A percentile compares a stretch with the other conserved stretches of the same genome.
phyloP scores from a whole-genome alignment of 2,888 invertebrate genomes.

The Dioctria linearis region DNA sequence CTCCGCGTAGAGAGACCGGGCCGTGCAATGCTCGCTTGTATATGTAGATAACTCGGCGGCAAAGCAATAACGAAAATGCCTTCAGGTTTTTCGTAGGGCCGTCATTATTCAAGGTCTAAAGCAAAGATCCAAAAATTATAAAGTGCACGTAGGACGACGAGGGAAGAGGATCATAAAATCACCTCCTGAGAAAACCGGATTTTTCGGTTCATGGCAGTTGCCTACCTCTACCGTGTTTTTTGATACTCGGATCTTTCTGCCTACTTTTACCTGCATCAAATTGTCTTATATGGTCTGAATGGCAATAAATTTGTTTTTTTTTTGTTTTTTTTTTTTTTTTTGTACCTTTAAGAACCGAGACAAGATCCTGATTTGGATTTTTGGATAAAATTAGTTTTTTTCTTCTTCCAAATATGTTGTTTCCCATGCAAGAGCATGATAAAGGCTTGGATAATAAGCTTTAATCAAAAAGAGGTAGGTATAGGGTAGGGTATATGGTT shows the following conservation, averaged over 20 bases:
- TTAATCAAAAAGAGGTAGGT: no score
- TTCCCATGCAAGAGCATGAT: no score
- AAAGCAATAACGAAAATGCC: slow-evolving; percentile 13
- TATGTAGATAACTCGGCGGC: not conserved
- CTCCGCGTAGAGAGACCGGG: not conserved
- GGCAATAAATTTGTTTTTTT: slow-evolving; percentile 35
- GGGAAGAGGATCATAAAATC: slow-evolving; percentile 19
- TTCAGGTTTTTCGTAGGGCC: slow-evolving; percentile 22
- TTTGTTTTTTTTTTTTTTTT: not conserved
- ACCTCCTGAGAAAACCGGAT: slow-evolving; percentile 28
- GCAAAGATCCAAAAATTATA: slow-evolving; percentile 29
- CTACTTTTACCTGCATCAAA: slow-evolving; percentile 19
- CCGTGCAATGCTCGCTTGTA: not conserved
- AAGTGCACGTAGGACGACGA: slow-evolving; percentile 14
- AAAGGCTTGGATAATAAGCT: no score
- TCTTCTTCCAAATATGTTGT: not conserved
- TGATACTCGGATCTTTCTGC: slow-evolving; percentile 13
- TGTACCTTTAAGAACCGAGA: not conserved
- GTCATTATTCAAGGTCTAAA: slow-evolving; percentile 34
- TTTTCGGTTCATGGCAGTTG: slow-evolving; percentile 19
- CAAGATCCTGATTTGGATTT: slow-evolving; percentile 35
- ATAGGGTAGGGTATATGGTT: no score
- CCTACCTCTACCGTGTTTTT: slow-evolving; percentile 16
- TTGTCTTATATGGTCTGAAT: slow-evolving; percentile 7
- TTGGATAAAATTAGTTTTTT: slow-evolving; percentile 32